Evolutionary conservation across 2,888 invertebrate genomes (phyloP).

Genomic region (Agonopterix heracliana): DNA sequence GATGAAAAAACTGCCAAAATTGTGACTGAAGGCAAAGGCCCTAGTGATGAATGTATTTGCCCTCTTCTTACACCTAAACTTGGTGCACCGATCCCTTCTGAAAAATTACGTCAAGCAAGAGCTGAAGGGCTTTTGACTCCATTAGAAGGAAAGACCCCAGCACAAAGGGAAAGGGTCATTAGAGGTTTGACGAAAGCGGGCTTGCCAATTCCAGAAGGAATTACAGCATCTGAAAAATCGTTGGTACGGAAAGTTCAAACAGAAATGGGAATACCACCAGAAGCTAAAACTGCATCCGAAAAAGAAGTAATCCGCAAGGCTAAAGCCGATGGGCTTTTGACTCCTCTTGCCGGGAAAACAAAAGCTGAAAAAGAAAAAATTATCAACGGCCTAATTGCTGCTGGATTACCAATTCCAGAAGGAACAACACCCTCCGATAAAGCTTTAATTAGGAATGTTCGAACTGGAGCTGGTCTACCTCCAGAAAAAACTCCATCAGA

Average conservation of each 20-base stretch:
- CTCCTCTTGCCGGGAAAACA: slow-evolving; percentile 7
- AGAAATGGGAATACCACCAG: slow-evolving; percentile 13
- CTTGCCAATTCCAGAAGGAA: slow-evolving; percentile 26
- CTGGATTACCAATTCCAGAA: slow-evolving; percentile 11
- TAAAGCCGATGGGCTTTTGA: slow-evolving; percentile 16
- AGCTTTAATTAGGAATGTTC: slow-evolving; percentile 20
- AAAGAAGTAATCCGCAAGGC: slow-evolving; percentile 10
- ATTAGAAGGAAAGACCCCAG: slow-evolving; percentile 19
- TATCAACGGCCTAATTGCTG: slow-evolving; percentile 9
- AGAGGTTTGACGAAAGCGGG: slow-evolving; percentile 12
- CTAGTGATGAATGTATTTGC: slow-evolving; percentile 30
- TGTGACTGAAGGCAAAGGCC: slow-evolving; percentile 8
- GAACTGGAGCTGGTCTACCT: slow-evolving; percentile 23
- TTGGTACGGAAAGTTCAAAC: slow-evolving; percentile 19
- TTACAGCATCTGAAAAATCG: slow-evolving; percentile 15
- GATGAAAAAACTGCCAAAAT: slow-evolving; percentile 16
- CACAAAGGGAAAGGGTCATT: slow-evolving; percentile 23
- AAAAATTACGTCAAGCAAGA: slow-evolving; percentile 16
- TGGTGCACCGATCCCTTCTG: slow-evolving; percentile 5
- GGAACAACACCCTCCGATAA: slow-evolving; percentile 8
- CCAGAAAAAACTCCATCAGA: slow-evolving; percentile 21
- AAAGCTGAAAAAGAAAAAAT: slow-evolving; percentile 17
- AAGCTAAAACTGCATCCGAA: slow-evolving; percentile 21
- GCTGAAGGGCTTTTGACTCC: slow-evolving; percentile 18
- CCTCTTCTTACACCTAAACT: slow-evolving; percentile 14